Percentiles rank a stretch among this genome's conserved stretches.
These are phyloP conservation scores for Myotis findleyi DNA, from an alignment of 2,797 vertebrate species.

Conservation along the genomic window DNA sequence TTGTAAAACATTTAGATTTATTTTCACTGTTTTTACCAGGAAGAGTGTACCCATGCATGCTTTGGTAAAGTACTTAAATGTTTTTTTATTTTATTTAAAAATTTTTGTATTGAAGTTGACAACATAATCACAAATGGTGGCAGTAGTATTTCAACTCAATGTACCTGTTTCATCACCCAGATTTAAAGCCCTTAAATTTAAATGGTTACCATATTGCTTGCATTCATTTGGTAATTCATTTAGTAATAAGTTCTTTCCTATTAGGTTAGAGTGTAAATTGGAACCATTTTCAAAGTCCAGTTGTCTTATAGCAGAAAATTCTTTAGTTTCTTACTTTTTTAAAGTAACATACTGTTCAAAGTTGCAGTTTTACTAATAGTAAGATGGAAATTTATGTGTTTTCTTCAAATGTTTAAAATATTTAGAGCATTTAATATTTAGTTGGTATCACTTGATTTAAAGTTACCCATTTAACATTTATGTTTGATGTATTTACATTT, in stretches of 20 bases:
- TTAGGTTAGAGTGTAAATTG: not conserved
- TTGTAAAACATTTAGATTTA: not conserved
- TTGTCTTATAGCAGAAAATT: not conserved
- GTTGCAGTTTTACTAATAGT: not conserved
- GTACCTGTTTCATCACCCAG: not conserved
- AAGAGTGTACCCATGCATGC: not conserved
- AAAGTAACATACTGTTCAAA: not conserved
- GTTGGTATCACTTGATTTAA: constrained; percentile 18
- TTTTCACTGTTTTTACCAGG: not conserved
- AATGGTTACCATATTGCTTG: not conserved
- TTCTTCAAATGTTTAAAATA: constrained; percentile 29
- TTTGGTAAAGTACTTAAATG: not conserved
- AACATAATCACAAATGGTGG: not conserved
- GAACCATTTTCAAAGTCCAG: not conserved
- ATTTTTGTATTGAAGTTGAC: not conserved
- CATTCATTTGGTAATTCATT: not conserved
- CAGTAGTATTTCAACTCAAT: not conserved
- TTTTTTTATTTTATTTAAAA: not conserved
- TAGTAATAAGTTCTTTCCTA: not conserved
- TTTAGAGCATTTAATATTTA: not conserved
- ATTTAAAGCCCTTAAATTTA: not conserved
- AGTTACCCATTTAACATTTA: not conserved
- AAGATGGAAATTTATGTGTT: not conserved
- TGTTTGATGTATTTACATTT: not conserved
- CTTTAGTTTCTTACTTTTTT: not conserved